Conservation (phyloP, 2,113 vertebrate species). For the Pavo muticus region DNA sequence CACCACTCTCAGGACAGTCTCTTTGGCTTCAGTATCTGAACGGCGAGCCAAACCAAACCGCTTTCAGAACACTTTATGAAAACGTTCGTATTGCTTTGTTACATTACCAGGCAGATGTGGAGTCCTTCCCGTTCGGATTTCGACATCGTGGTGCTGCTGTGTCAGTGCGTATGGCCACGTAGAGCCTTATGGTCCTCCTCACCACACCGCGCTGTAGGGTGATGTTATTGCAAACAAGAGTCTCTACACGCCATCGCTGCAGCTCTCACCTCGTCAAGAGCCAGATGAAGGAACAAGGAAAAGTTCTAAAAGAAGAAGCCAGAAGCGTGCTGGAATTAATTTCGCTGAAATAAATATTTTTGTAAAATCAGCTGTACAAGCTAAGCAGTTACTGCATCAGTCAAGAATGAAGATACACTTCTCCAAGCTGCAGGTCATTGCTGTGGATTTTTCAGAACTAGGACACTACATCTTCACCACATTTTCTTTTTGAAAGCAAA, state of each 20-base stretch:
- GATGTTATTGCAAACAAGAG: neutral
- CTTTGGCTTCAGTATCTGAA: constrained; percentile 31
- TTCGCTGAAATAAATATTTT: constrained; percentile 56
- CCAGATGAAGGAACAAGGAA: neutral
- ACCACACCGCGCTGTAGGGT: neutral
- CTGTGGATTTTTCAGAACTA: neutral
- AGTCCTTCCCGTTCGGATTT: constrained; percentile 14
- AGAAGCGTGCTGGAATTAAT: constrained; percentile 45
- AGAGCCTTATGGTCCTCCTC: neutral
- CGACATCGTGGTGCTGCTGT: neutral
- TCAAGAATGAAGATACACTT: constrained; percentile 30
- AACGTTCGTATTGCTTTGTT: constrained; percentile 56
- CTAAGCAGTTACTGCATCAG: constrained; percentile 16
- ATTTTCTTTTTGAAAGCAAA: neutral
- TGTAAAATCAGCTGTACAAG: constrained; percentile 25
- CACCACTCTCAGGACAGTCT: constrained; percentile 46
- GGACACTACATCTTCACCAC: neutral
- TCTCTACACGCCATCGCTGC: neutral
- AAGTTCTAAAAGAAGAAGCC: neutral
- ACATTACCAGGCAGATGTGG: constrained; percentile 31
- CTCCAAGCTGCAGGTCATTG: neutral
- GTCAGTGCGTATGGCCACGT: neutral
- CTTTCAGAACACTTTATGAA: constrained; percentile 48
- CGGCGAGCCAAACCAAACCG: constrained; percentile 42
- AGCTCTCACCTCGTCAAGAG: constrained; percentile 36